Percentiles rank a stretch among this genome's conserved stretches.
These are phyloP conservation scores for Zoanthus sansibaricus DNA, from an alignment of 92 coral and sea anemone species.

Conservation along the genomic window DNA sequence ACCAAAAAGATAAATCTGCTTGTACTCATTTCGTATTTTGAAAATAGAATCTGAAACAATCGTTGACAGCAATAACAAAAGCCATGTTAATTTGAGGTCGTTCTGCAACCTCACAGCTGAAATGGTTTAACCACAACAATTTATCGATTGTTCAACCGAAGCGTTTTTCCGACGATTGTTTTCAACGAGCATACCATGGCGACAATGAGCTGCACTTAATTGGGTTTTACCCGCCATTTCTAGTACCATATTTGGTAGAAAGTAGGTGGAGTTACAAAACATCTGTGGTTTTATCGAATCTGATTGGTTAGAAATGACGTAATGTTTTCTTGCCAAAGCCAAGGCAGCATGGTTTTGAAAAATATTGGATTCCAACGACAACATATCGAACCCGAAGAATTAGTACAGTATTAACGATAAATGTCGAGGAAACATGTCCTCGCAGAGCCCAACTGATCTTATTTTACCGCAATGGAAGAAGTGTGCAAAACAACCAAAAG, in stretches of 20 bases:
- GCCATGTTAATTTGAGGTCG: background rate
- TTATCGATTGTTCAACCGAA: background rate
- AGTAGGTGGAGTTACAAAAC: conserved; percentile 50
- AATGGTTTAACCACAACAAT: conserved; percentile 28
- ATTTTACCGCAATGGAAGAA: conserved; percentile 83
- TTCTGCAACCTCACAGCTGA: background rate
- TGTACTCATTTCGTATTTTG: background rate
- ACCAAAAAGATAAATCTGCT: background rate
- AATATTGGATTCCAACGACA: conserved; percentile 46
- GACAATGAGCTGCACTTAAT: conserved; percentile 62
- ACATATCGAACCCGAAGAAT: conserved; percentile 28
- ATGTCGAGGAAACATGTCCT: conserved; percentile 75
- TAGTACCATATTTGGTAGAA: conserved; percentile 71
- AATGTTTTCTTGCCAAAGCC: conserved; percentile 35
- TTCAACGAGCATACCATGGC: conserved; percentile 70
- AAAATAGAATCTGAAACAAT: background rate
- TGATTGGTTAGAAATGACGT: conserved; percentile 87
- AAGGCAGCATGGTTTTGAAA: conserved; percentile 31
- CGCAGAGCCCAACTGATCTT: conserved; percentile 84
- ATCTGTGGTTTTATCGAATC: background rate
- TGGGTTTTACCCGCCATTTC: conserved; percentile 43
- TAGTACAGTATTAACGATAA: conserved; percentile 31
- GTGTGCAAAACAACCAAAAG: conserved; percentile 78
- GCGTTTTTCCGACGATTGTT: conserved; percentile 9
- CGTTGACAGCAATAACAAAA: background rate